phyloP scores from a whole-genome alignment of 2,888 invertebrate species.

The Cheilosia scutellata region DNA sequence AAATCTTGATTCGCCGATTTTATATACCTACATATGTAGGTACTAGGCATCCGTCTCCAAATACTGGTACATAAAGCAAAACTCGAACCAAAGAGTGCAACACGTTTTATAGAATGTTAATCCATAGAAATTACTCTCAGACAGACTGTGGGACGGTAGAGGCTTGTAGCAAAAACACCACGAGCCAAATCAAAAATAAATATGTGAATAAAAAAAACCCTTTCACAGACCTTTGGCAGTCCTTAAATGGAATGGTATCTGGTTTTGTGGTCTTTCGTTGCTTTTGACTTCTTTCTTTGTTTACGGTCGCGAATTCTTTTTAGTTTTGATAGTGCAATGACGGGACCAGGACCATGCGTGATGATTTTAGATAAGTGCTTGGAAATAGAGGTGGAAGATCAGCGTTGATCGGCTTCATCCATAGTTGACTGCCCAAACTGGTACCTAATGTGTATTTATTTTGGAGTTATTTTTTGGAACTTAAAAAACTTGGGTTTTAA shows the following conservation, averaged over 20 bases:
- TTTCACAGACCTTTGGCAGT: slow-evolving; percentile 33
- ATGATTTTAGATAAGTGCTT: slow-evolving; percentile 3
- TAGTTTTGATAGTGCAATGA: slow-evolving; percentile 2
- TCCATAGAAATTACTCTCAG: slow-evolving; percentile 2
- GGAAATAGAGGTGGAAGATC: slow-evolving; percentile 7
- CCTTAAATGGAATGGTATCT: slow-evolving; percentile 51
- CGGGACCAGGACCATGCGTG: neutral
- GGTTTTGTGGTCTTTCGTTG: slow-evolving; percentile 30
- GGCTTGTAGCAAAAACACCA: slow-evolving; percentile 24
- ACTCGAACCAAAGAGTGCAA: slow-evolving; percentile 10
- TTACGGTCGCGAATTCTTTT: neutral
- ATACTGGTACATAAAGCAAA: slow-evolving; percentile 27
- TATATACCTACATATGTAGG: neutral
- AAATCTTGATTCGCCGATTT: slow-evolving; percentile 4
- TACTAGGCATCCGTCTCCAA: neutral
- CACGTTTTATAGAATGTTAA: slow-evolving; percentile 33
- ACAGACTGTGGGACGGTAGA: slow-evolving; percentile 26
- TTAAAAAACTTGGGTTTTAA: too few species aligned
- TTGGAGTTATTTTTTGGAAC: neutral
- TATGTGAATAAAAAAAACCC: neutral
- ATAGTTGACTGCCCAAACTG: slow-evolving; percentile 9
- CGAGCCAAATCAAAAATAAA: slow-evolving; percentile 42
- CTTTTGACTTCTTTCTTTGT: slow-evolving; percentile 11
- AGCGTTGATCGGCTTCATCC: slow-evolving; percentile 8
- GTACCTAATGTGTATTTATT: neutral